Base-by-base conservation (phyloP, 2,113 vertebrate genomes). In the Okapia johnstoni region DNA sequence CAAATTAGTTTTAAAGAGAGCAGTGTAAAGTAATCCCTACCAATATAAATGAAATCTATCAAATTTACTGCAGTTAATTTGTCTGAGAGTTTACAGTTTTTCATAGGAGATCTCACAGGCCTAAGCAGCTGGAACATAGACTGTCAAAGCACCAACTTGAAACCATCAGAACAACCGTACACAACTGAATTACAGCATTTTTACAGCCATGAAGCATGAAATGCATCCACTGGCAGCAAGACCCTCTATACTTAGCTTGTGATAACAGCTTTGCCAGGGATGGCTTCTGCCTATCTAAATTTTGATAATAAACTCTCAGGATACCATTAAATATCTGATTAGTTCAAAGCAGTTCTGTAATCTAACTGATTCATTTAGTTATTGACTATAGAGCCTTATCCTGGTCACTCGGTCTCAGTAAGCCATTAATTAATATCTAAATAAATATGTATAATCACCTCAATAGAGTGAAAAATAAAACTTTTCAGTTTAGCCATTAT, bases 121-220 rank as follows among this genome's bases (percentile, higher is more conserved):
- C 43, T 84, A 40, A 97, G 21, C 30, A 96, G 17, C 77, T 97
- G 79, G 61, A 95, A 96, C 16, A 23, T 52, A 79, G 23, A 81
- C 23, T 77, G 28, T 88, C 73, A 84, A 91, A 89, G 28, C 17
- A 93, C 2, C 9, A 6, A 52, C 48, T 4, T 54, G 70, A 89
- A 97, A 85, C 33, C 1, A 70, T 63, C 36, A 87, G 25, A 94
- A 94, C 46, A 94, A 95, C 23, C 5, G 3, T 12, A 77, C 46
- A 33, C 60, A 86, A 26, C 3, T 54, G 83, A 58, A 94, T 2
- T 54, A 63, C 19, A 70, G 14, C 58, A 55, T 48, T 48, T 84
- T 70, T 52, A 2, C 19, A 76, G 13, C 57, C n/a, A 73, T 33
- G 63, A 88, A 25, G 28, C 87, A 79, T 48, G 13, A 94, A 92